These are phyloP conservation scores for Polydrusus pterygomalis DNA, from an alignment of 2,888 invertebrate genomes.

Conservation along the genomic window DNA sequence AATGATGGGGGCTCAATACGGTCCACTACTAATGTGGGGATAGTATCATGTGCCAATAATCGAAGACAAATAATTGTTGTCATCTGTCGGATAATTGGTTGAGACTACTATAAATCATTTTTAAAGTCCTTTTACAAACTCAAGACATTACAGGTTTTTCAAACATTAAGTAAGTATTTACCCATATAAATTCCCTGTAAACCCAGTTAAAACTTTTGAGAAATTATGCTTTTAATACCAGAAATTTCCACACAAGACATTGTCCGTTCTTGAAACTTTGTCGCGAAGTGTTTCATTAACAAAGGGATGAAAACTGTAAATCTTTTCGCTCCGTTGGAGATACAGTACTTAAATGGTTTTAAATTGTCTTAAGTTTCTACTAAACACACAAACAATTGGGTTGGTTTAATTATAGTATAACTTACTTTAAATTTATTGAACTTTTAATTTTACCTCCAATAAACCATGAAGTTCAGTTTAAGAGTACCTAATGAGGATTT, in stretches of 20 bases:
- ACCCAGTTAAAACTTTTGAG: slow-evolving; percentile 17
- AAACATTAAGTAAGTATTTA: slow-evolving; percentile 23
- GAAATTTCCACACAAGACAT: slow-evolving; percentile 24
- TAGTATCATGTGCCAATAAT: no score
- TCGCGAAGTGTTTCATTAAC: slow-evolving; percentile 28
- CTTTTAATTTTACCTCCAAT: background rate
- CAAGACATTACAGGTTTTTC: background rate
- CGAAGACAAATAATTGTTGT: no score
- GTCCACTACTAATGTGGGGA: no score
- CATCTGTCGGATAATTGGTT: no score
- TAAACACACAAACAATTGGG: slow-evolving; percentile 10
- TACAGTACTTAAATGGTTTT: slow-evolving; percentile 21
- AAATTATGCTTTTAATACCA: slow-evolving; percentile 28
- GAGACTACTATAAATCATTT: no score
- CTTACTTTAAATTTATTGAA: background rate
- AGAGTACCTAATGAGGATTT: no score
- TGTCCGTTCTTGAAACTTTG: slow-evolving; percentile 35
- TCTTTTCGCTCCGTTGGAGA: slow-evolving; percentile 31
- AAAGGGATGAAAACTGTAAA: slow-evolving; percentile 33
- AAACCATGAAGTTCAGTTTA: background rate
- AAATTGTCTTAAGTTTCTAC: slow-evolving; percentile 4
- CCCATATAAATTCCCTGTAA: background rate
- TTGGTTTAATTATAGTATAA: slow-evolving; percentile 8
- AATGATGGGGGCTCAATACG: no score
- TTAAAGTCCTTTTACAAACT: no score